Evolutionary conservation across 2,113 vertebrate genomes (phyloP).

Genomic region (Onychorhynchus coronatus): DNA sequence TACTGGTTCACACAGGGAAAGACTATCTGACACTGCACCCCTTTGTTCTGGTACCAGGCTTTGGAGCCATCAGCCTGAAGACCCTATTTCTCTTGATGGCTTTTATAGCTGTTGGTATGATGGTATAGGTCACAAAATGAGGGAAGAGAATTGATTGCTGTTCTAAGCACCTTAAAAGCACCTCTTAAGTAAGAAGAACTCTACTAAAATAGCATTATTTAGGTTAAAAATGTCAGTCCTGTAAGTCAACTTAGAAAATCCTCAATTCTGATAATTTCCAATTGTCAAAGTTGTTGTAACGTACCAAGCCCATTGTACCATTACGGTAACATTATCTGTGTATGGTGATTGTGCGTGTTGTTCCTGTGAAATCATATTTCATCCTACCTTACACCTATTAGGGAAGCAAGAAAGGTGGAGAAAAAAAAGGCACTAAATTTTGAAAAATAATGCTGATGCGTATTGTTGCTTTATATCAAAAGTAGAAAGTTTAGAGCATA

Average conservation of each 20-base stretch:
- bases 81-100: not conserved
- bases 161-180: not conserved
- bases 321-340: not conserved
- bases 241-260: not conserved
- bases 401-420: not conserved
- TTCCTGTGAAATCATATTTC: not conserved
- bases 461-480: not conserved
- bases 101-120: not conserved
- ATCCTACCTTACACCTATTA: not conserved
- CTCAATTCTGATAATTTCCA: not conserved
- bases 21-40: not conserved
- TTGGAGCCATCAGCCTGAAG: not conserved
- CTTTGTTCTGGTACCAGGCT: not conserved
- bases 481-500: not conserved
- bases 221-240: not conserved
- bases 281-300: not conserved
- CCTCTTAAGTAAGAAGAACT: not conserved
- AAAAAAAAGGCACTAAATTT: not conserved
- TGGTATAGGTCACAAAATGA: not conserved
- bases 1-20: not conserved
- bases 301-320: fast-evolving
- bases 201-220: not conserved
- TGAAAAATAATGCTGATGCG: not conserved
- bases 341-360: not conserved
- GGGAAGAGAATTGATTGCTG: not conserved